A percentile compares a stretch with the other conserved stretches of the same genome.
These are phyloP conservation scores for Odontamblyopus rebecca DNA, from an alignment of 2,797 vertebrate genomes.

Conservation along the genomic window DNA sequence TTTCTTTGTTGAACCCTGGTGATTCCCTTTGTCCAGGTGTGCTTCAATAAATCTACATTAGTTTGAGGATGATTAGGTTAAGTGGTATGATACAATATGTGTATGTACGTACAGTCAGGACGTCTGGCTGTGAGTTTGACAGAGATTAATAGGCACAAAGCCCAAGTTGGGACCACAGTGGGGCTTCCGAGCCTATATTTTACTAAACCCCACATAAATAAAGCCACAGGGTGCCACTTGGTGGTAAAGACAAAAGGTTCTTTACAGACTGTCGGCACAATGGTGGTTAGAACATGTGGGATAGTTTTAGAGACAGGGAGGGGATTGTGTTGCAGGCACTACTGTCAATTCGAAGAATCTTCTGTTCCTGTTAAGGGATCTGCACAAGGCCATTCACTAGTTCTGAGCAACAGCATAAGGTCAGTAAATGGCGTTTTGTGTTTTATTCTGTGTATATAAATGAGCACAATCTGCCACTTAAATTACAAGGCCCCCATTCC, in stretches of 20 bases:
- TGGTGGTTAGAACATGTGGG: constrained; percentile 18
- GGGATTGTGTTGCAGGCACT: background rate
- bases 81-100: constrained; percentile 15
- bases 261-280: constrained; percentile 31
- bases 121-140: constrained; percentile 56
- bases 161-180: constrained; percentile 43
- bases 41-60: constrained; percentile 18
- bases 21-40: constrained; percentile 13
- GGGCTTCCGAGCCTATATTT: constrained; percentile 54
- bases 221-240: constrained; percentile 53
- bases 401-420: background rate
- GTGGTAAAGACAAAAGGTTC: constrained; percentile 38
- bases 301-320: constrained; percentile 12
- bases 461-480: background rate
- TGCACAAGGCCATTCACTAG: background rate
- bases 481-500: background rate
- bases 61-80: constrained; percentile 13
- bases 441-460: background rate
- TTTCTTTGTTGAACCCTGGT: constrained; percentile 8
- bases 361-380: background rate
- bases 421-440: background rate
- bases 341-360: background rate
- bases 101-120: constrained; percentile 16
- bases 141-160: constrained; percentile 58
- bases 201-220: constrained; percentile 64